Percentiles rank a stretch among this genome's conserved stretches.
These are phyloP conservation scores for Chirona hameri DNA, from an alignment of 2,888 invertebrate genomes.

Conservation along the genomic window DNA sequence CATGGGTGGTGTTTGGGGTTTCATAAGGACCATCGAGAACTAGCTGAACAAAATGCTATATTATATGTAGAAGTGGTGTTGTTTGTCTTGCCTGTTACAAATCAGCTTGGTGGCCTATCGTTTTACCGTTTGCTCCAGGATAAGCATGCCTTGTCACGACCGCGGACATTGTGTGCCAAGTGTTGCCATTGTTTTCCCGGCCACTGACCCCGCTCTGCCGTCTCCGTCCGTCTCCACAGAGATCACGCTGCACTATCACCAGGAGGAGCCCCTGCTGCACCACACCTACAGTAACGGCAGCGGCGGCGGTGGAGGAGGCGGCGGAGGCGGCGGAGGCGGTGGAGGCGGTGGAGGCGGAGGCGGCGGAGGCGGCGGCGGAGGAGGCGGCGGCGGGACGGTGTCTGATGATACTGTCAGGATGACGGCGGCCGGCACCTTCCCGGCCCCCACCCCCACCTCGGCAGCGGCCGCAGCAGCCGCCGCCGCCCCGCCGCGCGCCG, in stretches of 20 bases:
- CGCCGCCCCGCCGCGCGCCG: background rate
- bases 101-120: too few species aligned
- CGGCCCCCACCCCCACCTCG: background rate
- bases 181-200: too few species aligned
- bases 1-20: too few species aligned
- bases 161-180: too few species aligned
- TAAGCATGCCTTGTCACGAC: too few species aligned
- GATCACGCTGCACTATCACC: slow-evolving; percentile 3
- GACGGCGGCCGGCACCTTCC: background rate
- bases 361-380: background rate
- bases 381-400: background rate
- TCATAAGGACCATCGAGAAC: too few species aligned
- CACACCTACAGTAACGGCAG: background rate
- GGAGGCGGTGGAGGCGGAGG: background rate
- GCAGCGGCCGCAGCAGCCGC: background rate
- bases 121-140: too few species aligned
- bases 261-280: background rate
- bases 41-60: too few species aligned
- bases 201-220: background rate
- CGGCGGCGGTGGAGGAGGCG: too few species aligned
- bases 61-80: too few species aligned
- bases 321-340: slow-evolving; percentile 58
- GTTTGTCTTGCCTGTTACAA: too few species aligned
- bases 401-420: background rate
- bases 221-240: background rate